Evolutionary conservation across 2,888 invertebrate species (phyloP), one percentile per base, ranked within the genome.

Genomic region (Drosophila bunnanda): DNA sequence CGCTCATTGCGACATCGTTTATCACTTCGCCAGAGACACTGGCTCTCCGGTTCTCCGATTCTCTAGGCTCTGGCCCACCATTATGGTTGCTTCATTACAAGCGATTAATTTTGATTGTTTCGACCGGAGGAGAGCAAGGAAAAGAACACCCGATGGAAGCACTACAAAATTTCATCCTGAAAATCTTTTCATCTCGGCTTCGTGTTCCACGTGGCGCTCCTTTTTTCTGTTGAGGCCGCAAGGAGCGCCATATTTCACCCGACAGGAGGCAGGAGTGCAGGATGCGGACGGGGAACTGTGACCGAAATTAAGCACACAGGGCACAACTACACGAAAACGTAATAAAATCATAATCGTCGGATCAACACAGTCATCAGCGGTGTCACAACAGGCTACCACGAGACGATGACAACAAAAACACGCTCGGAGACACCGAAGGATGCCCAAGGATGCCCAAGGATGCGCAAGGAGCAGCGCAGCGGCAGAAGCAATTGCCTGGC

Each of bases 321-420:
- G 82, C 82, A 82, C 79, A 86, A 82, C 86, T 88, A 82, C 86
- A 86, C 85, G 88, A 80, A 80, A 83, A 82, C 86, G 82, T 89
- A 90, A 91, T 91, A 90, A 90, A 91, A 90, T 91, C 90, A 91
- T 90, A 90, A 90, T 90, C 91, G 89, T 88, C 79, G 91, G 91
- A 90, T 90, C 91, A 90, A 90, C 91, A 90, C 87, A 90, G 88
- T 88, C 91, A 90, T 90, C 91, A 90, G 90, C 90, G 88, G 82
- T 85, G 87, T 82, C 88, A 88, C 86, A 90, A 80, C 80, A 83
- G 80, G 59, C 59, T 59, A 66, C 66, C 52, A 53, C 53, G 53
- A 66, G 66, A 65, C 65, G 65, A 64, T 64, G 64, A 50, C 44
- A 41, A 60, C 54, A 66, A 59, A 54, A 50, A 61, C 64, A 20